Evolutionary conservation across 2,888 invertebrate genomes (phyloP).

Genomic region (Ariolimax columbianus): DNA sequence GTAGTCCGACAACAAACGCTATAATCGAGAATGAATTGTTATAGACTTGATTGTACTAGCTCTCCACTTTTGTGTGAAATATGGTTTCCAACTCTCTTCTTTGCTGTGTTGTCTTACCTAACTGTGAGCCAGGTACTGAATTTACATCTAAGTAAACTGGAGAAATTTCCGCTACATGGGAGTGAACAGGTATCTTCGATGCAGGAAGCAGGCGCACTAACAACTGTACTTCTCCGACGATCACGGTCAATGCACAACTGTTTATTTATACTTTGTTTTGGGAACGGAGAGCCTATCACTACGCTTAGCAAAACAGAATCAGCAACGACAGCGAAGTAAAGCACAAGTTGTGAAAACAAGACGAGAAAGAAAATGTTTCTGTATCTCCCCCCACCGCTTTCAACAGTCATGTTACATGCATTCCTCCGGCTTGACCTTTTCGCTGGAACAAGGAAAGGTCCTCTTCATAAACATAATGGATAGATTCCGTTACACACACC

Average conservation of each 20-base stretch:
- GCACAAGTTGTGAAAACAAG: neutral
- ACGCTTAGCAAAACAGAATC: neutral
- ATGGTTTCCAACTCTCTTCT: too few relatives aligned
- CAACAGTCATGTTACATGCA: conserved; percentile 22
- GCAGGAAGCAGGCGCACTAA: too few relatives aligned
- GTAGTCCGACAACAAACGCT: too few relatives aligned
- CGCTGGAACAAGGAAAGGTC: conserved; percentile 34
- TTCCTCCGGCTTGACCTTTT: conserved; percentile 40
- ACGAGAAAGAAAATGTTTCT: neutral
- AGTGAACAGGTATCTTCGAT: too few relatives aligned
- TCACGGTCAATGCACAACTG: neutral
- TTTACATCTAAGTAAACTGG: too few relatives aligned
- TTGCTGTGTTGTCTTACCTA: too few relatives aligned
- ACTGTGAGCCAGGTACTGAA: too few relatives aligned
- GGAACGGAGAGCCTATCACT: neutral
- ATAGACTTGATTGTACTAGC: too few relatives aligned
- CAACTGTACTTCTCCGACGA: too few relatives aligned
- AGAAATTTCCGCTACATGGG: too few relatives aligned
- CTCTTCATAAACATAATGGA: conserved; percentile 45
- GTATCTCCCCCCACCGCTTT: neutral
- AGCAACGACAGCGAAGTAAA: neutral
- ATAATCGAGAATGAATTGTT: too few relatives aligned
- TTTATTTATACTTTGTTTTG: neutral
- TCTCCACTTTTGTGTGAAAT: too few relatives aligned
- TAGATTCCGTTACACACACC: conserved; percentile 41